Conservation (phyloP, 2,113 vertebrate genomes). For the Glareola pratincola region DNA sequence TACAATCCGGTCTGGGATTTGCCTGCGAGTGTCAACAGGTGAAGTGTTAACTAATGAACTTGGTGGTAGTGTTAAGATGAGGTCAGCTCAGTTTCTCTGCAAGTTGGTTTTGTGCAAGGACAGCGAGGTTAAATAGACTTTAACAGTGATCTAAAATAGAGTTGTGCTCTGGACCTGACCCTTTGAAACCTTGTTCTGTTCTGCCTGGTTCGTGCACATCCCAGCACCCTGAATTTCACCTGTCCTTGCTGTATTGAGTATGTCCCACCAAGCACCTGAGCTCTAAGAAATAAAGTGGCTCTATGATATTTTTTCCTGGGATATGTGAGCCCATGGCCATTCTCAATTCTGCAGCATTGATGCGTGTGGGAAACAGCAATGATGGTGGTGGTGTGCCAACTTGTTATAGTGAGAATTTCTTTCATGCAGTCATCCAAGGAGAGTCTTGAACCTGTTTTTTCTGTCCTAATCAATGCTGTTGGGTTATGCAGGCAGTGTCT, state of each 20-base stretch:
- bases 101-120: background rate
- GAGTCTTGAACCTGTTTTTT: conserved; percentile 46
- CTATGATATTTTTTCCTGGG: background rate
- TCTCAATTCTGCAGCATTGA: background rate
- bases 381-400: background rate
- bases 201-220: background rate
- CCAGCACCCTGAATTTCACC: background rate
- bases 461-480: conserved; percentile 33
- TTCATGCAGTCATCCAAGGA: background rate
- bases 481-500: conserved; percentile 15
- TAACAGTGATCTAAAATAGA: background rate
- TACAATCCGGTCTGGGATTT: conserved; percentile 59
- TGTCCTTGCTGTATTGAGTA: background rate
- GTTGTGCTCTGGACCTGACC: background rate
- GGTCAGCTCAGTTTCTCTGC: conserved; percentile 38
- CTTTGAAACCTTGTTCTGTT: background rate
- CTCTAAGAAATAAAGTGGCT: background rate
- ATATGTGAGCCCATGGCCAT: background rate
- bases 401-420: background rate
- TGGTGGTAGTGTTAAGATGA: conserved; percentile 44
- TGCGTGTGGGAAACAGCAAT: background rate
- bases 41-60: conserved; percentile 57
- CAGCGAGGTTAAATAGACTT: background rate
- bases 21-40: conserved; percentile 64
- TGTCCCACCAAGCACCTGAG: background rate